These are phyloP conservation scores for Semibalanus balanoides DNA, from an alignment of 1,140 invertebrate genomes.

Conservation along the genomic window DNA sequence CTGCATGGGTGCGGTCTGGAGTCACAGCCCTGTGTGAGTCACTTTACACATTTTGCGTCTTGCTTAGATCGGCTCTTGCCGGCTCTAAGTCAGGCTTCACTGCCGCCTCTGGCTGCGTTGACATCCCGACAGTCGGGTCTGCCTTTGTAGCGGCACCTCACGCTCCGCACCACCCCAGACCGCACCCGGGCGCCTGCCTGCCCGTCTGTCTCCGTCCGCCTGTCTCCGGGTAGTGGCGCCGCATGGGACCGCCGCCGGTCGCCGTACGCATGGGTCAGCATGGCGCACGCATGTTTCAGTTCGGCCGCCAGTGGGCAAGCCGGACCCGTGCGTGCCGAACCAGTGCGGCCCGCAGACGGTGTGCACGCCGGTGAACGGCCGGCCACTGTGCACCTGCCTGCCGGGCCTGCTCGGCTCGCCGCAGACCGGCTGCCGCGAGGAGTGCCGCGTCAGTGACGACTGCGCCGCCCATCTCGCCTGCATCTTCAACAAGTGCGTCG, in stretches of 20 bases:
- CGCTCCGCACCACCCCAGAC: not conserved
- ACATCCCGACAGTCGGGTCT: no score
- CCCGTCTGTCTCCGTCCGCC: not conserved
- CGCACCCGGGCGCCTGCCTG: not conserved
- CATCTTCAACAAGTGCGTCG: conserved; percentile 44
- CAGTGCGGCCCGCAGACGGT: conserved; percentile 54
- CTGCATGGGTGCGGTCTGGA: not conserved
- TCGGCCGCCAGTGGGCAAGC: no score
- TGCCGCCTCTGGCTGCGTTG: no score
- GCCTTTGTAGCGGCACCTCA: no score
- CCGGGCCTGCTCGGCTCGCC: conserved; percentile 24
- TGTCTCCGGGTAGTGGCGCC: no score
- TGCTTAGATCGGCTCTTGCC: no score
- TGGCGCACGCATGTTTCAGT: not conserved
- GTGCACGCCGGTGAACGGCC: conserved; percentile 46
- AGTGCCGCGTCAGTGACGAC: conserved; percentile 32
- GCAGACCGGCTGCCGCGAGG: conserved; percentile 32
- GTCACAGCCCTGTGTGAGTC: no score
- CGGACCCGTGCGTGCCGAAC: conserved; percentile 41
- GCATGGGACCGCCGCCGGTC: not conserved
- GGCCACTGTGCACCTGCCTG: conserved; percentile 37
- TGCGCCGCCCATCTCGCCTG: conserved; percentile 58
- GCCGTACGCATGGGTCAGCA: not conserved
- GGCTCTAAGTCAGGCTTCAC: no score
- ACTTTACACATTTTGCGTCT: no score